Evolutionary conservation across 2,113 vertebrate genomes (phyloP).

Genomic region (Cyprinodon variegatus): DNA sequence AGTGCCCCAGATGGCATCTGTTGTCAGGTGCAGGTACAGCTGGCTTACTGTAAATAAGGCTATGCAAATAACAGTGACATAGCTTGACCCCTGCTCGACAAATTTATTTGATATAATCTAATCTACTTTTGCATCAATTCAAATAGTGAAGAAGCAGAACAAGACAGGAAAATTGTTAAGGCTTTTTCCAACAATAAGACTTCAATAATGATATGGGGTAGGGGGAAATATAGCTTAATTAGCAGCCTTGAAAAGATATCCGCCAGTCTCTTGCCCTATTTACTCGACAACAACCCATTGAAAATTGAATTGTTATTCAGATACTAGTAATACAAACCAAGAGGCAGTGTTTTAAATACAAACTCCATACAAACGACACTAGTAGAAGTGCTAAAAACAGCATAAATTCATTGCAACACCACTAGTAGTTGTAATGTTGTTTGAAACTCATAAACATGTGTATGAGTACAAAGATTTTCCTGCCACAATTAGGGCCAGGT

Average conservation of each 20-base stretch:
- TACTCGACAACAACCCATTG: background rate
- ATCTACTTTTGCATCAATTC: background rate
- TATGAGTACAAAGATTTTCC: no score
- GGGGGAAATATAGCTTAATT: background rate
- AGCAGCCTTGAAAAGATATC: background rate
- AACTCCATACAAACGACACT: no score
- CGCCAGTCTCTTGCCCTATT: background rate
- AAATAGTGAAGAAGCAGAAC: background rate
- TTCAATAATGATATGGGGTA: background rate
- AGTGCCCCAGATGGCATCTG: background rate
- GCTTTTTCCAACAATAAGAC: background rate
- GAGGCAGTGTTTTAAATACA: no score
- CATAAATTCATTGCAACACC: no score
- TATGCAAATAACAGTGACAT: constrained; percentile 3
- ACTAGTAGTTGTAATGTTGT: no score
- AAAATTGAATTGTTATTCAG: no score
- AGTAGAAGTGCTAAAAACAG: no score
- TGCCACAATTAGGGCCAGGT: no score
- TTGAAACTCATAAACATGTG: no score
- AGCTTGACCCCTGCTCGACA: background rate
- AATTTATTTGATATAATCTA: background rate
- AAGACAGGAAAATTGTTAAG: background rate
- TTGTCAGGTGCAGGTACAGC: background rate
- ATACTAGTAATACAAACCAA: no score
- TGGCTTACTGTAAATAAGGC: background rate